Evolutionary conservation across 2,113 vertebrate species (phyloP).

Genomic region (Litocranius walleri): DNA sequence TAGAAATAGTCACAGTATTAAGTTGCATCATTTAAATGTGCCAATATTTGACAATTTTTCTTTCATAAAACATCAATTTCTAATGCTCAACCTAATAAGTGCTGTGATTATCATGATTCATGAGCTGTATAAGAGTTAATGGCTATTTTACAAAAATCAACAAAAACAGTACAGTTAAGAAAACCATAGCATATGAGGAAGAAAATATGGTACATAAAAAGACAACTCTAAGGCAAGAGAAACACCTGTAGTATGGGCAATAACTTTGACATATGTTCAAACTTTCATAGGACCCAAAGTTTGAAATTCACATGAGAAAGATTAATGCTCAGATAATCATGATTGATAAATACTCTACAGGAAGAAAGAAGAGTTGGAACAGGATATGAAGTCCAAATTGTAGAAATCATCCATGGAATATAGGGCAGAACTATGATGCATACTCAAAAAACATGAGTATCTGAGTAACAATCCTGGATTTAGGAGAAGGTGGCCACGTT

Average conservation of each 20-base stretch:
- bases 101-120: not conserved
- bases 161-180: not conserved
- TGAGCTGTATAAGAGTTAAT: not conserved
- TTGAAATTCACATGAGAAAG: not conserved
- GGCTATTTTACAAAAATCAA: not conserved
- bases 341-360: not conserved
- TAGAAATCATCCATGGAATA: not conserved
- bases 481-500: not conserved
- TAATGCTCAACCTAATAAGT: not conserved
- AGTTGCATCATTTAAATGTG: not conserved
- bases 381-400: not conserved
- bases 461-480: not conserved
- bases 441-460: not conserved
- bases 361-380: not conserved
- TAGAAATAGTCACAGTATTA: not conserved
- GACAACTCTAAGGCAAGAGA: not conserved
- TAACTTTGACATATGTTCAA: not conserved
- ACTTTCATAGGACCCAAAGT: not conserved
- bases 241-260: not conserved
- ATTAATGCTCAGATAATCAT: not conserved
- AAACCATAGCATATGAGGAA: not conserved
- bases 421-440: not conserved
- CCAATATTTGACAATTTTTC: not conserved
- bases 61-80: not conserved
- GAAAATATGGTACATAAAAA: not conserved